Base-by-base conservation (phyloP, 2,888 invertebrate genomes). In the Macrophya alboannulata region DNA sequence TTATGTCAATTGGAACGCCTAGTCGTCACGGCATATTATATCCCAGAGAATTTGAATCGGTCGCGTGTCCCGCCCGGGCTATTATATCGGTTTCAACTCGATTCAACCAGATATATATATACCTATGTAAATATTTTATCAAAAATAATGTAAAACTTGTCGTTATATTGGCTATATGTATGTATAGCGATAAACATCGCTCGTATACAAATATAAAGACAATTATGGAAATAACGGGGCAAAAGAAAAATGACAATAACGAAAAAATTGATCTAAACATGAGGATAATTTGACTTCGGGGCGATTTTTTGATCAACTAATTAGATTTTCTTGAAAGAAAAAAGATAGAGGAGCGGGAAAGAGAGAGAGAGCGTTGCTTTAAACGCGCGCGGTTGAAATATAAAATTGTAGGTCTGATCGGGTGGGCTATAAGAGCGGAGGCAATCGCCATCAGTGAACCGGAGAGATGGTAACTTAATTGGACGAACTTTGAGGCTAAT, bases 401-500 rank as follows among this genome's bases (percentile, higher is more conserved):
- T 74, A 74, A 74, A 74, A 74, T 45, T 17, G 45, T 17, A 21
- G 43, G n/a, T 74, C 72, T 21, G 51, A 37, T 77, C 55, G 77
- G 77, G 77, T 55, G 72, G 72, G 72, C 72, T 21, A n/a, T n/a
- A 74, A 37, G 68, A 68, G 81, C 62, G 25, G 62, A 40, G 59
- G 59, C 81, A 62, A 74, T 74, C 43, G 72, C 43, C 45, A 74
- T 74, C 72, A 15, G 45, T 45, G 45, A 68, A 62, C 83, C 25
- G 48, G 12, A 45, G 40, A 62, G 83, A 83, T 51, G 83, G 31
- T 83, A 83, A 83, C 83, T 83, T 83, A 83, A 83, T 83, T 83
- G 83, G 83, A 83, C 83, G 83, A 83, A 83, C 83, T 83, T 83
- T 83, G 48, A 83, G 51, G 83, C 83, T 83, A 83, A 83, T 83